Base-by-base conservation (phyloP, 2,797 vertebrate species). In the Micromesistius poutassou region DNA sequence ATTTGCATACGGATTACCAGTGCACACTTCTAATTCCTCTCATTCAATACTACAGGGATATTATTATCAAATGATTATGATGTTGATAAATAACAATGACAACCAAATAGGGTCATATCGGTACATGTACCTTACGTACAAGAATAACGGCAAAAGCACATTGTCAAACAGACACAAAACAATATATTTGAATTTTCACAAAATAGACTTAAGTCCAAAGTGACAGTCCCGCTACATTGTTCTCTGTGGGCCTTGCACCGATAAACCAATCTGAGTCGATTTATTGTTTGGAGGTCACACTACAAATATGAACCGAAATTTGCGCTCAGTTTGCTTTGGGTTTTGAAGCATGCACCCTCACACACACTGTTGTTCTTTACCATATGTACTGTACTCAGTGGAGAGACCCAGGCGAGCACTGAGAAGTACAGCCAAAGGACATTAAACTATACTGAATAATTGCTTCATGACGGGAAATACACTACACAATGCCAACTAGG, bases 1-100 rank as follows among this genome's bases (percentile, higher is more conserved):
- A 92, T 94, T 93, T 93, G 90, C 92, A 93, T 93, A 89, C 87
- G 91, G 90, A 94, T 94, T 93, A 93, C 86, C 79, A 80, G 82
- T 80, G 81, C 84, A 84, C 76, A 86, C 82, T 85, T 88, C 83
- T 90, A 90, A 91, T 91, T 92, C 72, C 82, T 91, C 92, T 91
- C 87, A 90, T 90, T 91, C 84, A 88, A 90, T 89, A 89, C 83
- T 0, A 62, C 83, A 80, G 80, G 82, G 78, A 86, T 85, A 85
- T 85, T 84, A 89, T 86, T 81, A 85, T 87, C 79, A 85, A 84
- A 78, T 80, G 85, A 86, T 79, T 81, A 87, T 82, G 78, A 78
- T 68, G 62, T 10, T 13, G 62, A 68, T 28, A 68, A 68, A 62
- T 25, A 62, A 68, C 62, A 68, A 68, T 28, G n/a, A 68, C 62